These are phyloP conservation scores for Varanus komodoensis DNA, from an alignment of 2,113 vertebrate species.

Conservation along the genomic window DNA sequence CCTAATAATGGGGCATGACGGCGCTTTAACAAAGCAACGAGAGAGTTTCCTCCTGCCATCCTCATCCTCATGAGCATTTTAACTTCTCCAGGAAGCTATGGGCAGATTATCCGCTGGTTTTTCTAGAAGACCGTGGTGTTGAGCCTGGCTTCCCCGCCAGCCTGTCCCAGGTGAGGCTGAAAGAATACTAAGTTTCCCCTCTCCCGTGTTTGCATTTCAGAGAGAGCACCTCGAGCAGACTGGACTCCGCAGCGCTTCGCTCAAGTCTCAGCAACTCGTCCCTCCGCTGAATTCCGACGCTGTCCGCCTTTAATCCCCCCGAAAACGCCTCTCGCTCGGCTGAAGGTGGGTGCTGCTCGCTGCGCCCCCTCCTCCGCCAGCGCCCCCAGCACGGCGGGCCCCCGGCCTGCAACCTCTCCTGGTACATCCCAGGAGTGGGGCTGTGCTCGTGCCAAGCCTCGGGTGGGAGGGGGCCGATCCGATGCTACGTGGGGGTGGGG, in stretches of 20 bases:
- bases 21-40: too few species aligned
- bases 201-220: constrained; percentile 65
- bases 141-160: neutral
- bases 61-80: neutral
- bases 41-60: constrained; percentile 14
- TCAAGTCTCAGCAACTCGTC: constrained; percentile 78
- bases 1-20: neutral
- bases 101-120: neutral
- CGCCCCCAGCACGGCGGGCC: neutral
- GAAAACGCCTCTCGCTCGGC: constrained; percentile 84
- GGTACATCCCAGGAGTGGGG: neutral
- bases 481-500: neutral
- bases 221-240: constrained; percentile 66
- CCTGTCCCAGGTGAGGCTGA: neutral
- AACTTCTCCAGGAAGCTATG: fast-evolving
- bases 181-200: constrained; percentile 1
- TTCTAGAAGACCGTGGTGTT: neutral
- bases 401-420: neutral
- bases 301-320: constrained; percentile 88
- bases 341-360: constrained; percentile 85
- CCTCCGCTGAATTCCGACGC: constrained; percentile 80
- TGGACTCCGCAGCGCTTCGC: constrained; percentile 69
- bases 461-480: neutral
- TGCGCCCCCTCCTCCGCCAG: neutral
- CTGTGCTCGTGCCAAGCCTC: neutral